Evolutionary conservation across 1,140 invertebrate genomes (phyloP), one percentile per base, ranked within the genome.

Genomic region (Cydia splendana): DNA sequence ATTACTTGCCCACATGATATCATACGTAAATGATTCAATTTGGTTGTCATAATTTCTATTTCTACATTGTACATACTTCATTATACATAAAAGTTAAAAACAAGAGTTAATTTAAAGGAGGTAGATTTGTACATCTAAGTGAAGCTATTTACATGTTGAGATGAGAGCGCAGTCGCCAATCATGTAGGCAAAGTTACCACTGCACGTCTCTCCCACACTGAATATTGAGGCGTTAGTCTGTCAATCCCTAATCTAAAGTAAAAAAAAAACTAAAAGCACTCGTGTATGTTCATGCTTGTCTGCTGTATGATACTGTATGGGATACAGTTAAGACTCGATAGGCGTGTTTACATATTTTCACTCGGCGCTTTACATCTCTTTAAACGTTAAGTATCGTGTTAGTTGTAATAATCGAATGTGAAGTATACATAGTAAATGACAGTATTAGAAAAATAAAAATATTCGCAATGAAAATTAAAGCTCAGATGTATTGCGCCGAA

Each of bases 291-390:
- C 67, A 71, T 71, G 67, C 67, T 38, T 71, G 67, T 38, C 67
- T 71, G 67, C 67, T 71, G 67, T 71, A 71, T 71, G 67, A 71
- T 42, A 71, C 34, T 71, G 67, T 42, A 71, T 42, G 38, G 15
- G 65, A 67, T 34, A 71, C 28, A 71, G 34, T 38, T 34, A 71
- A 42, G 34, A 12, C 15, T 71, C 13, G 34, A n/a, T 42, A 38
- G 30, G 67, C 67, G 67, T 71, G 67, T 71, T 42, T 71, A 69
- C 4, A 18, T 34, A n/a, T 71, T 71, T 71, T 71, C 34, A 38
- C 34, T 71, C 2, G 20, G 57, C 57, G 57, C 57, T 53, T 48
- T 48, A 48, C 13, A 48, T 48, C 45, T 48, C 45, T 45, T 45
- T 45, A 45, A 45, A 45, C 9, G 42, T 45, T 34, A 34, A 34